These are phyloP conservation scores for Eurytoma californica DNA, from an alignment of 2,888 invertebrate genomes.

Conservation along the genomic window DNA sequence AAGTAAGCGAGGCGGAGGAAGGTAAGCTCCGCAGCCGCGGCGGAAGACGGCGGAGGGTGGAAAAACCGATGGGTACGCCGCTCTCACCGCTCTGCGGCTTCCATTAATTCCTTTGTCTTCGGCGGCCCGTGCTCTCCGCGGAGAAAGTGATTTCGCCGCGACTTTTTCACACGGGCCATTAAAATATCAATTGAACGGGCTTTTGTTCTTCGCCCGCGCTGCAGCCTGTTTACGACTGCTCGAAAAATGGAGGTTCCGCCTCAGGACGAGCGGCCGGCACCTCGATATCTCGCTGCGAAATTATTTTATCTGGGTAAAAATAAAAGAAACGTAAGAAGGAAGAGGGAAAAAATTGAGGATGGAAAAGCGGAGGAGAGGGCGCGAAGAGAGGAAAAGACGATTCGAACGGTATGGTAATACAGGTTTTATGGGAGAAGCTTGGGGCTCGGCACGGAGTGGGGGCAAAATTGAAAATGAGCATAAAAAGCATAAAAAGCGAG, in stretches of 20 bases:
- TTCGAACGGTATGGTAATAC: slow-evolving; percentile 69
- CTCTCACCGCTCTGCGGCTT: slow-evolving; percentile 64
- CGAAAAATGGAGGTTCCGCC: too few species aligned
- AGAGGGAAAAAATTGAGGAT: not conserved
- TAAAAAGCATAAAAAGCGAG: slow-evolving; percentile 72
- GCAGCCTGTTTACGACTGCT: slow-evolving; percentile 10
- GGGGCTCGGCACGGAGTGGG: slow-evolving; percentile 59
- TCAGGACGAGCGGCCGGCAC: too few species aligned
- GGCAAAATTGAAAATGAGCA: slow-evolving; percentile 74
- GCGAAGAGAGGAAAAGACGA: slow-evolving; percentile 49
- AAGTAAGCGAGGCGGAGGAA: slow-evolving; percentile 37
- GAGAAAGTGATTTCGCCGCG: slow-evolving; percentile 69
- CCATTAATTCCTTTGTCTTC: slow-evolving; percentile 74
- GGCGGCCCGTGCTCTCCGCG: slow-evolving; percentile 52
- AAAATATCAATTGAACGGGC: slow-evolving; percentile 71
- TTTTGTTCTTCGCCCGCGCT: slow-evolving; percentile 32
- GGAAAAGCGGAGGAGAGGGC: not conserved
- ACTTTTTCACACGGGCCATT: slow-evolving; percentile 68
- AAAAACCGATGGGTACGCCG: slow-evolving; percentile 64
- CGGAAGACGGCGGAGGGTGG: slow-evolving; percentile 52
- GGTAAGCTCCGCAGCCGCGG: slow-evolving; percentile 7
- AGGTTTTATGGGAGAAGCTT: slow-evolving; percentile 70
- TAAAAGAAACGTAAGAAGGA: not conserved
- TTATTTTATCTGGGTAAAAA: too few species aligned
- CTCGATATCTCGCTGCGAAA: too few species aligned